These are phyloP conservation scores for Diarsia brunnea DNA, from an alignment of 2,888 invertebrate genomes.

Conservation along the genomic window DNA sequence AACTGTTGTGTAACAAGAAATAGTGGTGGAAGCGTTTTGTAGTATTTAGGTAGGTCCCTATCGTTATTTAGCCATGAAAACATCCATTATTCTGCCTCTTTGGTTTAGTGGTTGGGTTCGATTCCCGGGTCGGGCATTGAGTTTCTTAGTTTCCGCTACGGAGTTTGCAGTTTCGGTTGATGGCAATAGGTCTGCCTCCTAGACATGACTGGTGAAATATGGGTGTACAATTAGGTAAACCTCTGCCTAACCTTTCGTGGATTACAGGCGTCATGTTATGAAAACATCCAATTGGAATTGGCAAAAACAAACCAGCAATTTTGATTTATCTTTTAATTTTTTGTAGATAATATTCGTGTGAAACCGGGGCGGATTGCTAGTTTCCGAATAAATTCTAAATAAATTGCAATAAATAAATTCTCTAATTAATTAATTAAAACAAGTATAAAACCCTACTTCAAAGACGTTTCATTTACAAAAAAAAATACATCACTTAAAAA, in stretches of 20 bases:
- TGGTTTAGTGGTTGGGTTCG: too few relatives aligned
- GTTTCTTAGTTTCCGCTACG: too few relatives aligned
- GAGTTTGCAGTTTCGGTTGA: too few relatives aligned
- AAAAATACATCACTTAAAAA: slow-evolving; percentile 23
- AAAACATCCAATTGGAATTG: neutral
- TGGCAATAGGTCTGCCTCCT: too few relatives aligned
- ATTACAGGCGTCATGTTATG: too few relatives aligned
- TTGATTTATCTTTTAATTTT: neutral
- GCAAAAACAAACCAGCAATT: neutral
- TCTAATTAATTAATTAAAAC: neutral
- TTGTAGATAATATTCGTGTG: too few relatives aligned
- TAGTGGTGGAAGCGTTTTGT: neutral
- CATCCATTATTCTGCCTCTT: neutral
- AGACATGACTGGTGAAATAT: too few relatives aligned
- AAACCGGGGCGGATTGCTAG: neutral
- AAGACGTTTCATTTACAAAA: neutral
- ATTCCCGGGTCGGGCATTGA: too few relatives aligned
- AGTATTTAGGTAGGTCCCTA: neutral
- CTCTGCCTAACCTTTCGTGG: too few relatives aligned
- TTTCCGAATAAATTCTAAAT: neutral
- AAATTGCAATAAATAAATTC: neutral
- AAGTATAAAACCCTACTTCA: too few relatives aligned
- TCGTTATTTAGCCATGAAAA: neutral
- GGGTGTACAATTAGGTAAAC: too few relatives aligned
- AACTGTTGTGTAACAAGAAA: slow-evolving; percentile 9